A percentile compares a stretch with the other conserved stretches of the same genome.
Conservation (phyloP, 1,140 invertebrate species). For the Zaprionus kolodkinae region DNA sequence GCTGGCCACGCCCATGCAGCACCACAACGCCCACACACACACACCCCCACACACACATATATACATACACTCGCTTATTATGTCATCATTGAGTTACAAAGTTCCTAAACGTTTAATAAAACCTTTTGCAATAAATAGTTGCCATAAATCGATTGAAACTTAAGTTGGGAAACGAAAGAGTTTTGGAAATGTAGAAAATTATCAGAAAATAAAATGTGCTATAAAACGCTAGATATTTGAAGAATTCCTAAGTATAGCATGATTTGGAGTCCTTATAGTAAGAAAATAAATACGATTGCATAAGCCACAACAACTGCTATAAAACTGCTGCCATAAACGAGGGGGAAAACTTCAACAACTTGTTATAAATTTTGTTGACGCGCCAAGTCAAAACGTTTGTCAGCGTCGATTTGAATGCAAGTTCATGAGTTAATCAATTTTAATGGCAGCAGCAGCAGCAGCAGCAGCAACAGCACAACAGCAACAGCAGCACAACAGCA, state of each 20-base stretch:
- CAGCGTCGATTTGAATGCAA: slow-evolving; percentile 75
- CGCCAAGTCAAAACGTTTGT: slow-evolving; percentile 76
- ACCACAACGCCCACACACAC: not conserved
- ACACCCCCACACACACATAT: not conserved
- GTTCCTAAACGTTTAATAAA: not conserved
- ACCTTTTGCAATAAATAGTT: not conserved
- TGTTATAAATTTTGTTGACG: slow-evolving; percentile 77
- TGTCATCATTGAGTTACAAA: slow-evolving; percentile 11
- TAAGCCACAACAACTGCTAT: not conserved
- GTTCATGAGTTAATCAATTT: slow-evolving; percentile 81
- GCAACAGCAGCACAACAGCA: not conserved
- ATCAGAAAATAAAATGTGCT: not conserved
- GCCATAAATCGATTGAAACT: not conserved
- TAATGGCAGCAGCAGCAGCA: slow-evolving; percentile 46
- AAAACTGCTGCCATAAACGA: slow-evolving; percentile 12
- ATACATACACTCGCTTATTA: slow-evolving; percentile 7
- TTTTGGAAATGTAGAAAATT: too few relatives aligned
- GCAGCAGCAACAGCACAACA: slow-evolving; percentile 12
- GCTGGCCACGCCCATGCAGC: not conserved
- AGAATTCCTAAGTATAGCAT: too few relatives aligned
- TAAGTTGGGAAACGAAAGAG: too few relatives aligned
- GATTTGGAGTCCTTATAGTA: not conserved
- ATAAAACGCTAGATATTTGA: not conserved
- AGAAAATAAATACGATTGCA: too few relatives aligned
- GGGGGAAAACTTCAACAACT: slow-evolving; percentile 47